Evolutionary conservation across 2,113 vertebrate species (phyloP), one percentile per base, ranked within the genome.

Genomic region (Hassar affinis): DNA sequence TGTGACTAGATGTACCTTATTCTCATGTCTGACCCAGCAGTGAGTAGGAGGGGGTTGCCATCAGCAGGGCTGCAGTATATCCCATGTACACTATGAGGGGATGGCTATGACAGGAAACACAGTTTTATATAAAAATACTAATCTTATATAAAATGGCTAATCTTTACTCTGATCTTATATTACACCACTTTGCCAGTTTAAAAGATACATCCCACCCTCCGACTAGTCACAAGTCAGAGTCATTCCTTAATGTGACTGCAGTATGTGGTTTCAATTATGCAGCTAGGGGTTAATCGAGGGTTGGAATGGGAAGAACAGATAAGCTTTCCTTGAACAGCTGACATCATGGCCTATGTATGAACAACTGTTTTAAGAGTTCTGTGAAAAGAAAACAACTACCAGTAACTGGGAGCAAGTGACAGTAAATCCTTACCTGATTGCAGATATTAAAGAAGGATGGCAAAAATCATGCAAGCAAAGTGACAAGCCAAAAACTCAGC

Each of bases 1-100:
- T 15, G 33, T 57, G 45, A 68, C 22, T 49, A 66, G 35, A 11
- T 38, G 81, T 89, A 99, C 98, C 98, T 97, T 93, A 99, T 98
- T 92, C 97, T 97, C 98, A 98, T 99, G 92, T 99, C 98, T 0
- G 98, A 99, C n/a, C 98, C 98, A 57, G 98, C 98, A 35, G 98
- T 99, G 77, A 99, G 91, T 85, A 99, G 93, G 90, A 99, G 96
- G 35, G 98, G 98, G 86, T 99, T 99, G 80, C 98, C 98, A 75
- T 98, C 97, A 57, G 98, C 98, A 33, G 98, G 97, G 85, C 98
- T 99, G 86, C 96, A 99, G 91, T 99, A 99, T 92, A 99, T 96
- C 47, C 98, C 98, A 0, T 99, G 96, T 25, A 99, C 95, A 80
- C 98, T 99, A 88, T 99, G 95, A 85, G 95, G 92, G 75, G 97